Evolutionary conservation across 2,113 vertebrate species (phyloP), one percentile per base, ranked within the genome.

Genomic region (Machaerirhynchus nigripectus): DNA sequence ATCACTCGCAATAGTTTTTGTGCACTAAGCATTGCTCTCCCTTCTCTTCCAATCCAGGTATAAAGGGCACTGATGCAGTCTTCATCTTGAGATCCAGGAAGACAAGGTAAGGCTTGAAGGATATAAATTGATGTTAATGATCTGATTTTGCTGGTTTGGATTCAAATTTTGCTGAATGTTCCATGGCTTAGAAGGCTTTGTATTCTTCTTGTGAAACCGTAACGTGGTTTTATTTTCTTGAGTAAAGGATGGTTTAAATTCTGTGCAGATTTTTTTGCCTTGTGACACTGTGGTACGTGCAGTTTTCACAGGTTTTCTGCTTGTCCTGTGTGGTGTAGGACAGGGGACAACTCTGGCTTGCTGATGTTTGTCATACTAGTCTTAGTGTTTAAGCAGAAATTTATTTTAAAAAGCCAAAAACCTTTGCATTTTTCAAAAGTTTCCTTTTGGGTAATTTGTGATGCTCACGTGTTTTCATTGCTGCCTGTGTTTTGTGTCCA

Each of bases 61-160:
- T 8, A 67, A 87, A 91, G 47, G 46, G 16, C 35, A 37, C 11
- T 55, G 84, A 40, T 55, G 42, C 5, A 40, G 10, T n/a, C 52
- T 74, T 74, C 68, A 18, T 8, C 27, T 52, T 56, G 52, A 93
- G 70, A 67, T 28, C 55, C 31, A 7, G 33, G 50, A 94, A 74
- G 67, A 47, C 27, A 88, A 96, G 79, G 79, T 90, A 97, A 50
- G 86, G 20, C 35, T 64, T 64, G 28, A 71, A 91, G 63, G 37
- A 59, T 4, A 15, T 65, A 37, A 57, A 69, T 63, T 79, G 7
- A 35, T 77, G 10, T 57, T 82, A 44, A 52, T 71, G 7, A 35
- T 61, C 26, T 87, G 71, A 18, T 30, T 76, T 68, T 44, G 22
- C 31, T 60, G 18, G 0, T 79, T 84, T 47, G 27, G 30, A 59